Evolutionary conservation across 1,140 invertebrate species (phyloP).

Genomic region (Lamellibrachia luymesi): DNA sequence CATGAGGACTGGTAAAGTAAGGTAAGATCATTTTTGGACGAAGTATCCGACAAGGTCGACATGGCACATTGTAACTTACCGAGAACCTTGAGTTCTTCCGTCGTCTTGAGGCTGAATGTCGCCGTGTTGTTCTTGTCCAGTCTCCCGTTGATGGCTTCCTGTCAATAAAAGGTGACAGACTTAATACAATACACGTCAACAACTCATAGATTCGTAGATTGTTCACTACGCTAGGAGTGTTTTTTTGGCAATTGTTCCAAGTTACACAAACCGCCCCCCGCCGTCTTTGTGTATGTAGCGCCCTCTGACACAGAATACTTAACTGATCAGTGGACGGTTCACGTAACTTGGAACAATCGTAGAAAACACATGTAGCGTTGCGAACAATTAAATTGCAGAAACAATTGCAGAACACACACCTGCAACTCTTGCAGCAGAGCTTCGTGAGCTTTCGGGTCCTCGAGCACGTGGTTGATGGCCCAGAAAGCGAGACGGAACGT

Average conservation of each 20-base stretch:
- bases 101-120: constrained; percentile 42
- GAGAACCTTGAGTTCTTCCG: constrained; percentile 47
- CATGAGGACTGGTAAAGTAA: not conserved
- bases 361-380: too few species aligned
- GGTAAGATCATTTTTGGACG: not conserved
- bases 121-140: constrained; percentile 28
- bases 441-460: constrained; percentile 37
- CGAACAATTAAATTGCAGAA: constrained; percentile 20
- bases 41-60: not conserved
- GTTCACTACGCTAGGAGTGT: too few species aligned
- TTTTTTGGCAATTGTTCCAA: too few species aligned
- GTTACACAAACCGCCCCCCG: too few species aligned
- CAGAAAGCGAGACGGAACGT: constrained; percentile 53
- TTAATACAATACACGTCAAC: too few species aligned
- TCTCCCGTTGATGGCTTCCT: not conserved
- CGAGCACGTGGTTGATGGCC: constrained; percentile 47
- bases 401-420: constrained; percentile 27
- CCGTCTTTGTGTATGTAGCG: too few species aligned
- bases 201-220: too few species aligned
- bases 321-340: too few species aligned
- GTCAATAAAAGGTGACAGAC: not conserved
- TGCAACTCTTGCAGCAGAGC: constrained; percentile 18
- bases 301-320: too few species aligned
- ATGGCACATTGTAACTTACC: constrained; percentile 39
- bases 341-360: too few species aligned